phyloP scores from a whole-genome alignment of 2,888 invertebrate species.

The Malacosoma neustria region DNA sequence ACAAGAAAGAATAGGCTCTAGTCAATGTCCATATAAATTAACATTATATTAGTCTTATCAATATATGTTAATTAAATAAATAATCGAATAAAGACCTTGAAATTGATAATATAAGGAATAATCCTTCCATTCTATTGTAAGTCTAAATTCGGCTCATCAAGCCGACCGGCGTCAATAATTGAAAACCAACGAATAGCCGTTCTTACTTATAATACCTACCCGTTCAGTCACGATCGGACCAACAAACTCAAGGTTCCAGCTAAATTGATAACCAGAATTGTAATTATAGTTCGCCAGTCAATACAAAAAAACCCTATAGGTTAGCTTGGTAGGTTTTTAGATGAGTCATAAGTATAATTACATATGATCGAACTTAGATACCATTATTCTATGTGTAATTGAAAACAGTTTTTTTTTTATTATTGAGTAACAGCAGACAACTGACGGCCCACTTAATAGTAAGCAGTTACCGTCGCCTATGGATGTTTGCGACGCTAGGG shows the following conservation, averaged over 20 bases:
- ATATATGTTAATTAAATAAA: background rate
- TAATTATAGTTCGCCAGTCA: slow-evolving; percentile 23
- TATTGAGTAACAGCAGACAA: too few species aligned
- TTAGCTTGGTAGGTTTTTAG: slow-evolving; percentile 1
- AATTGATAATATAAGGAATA: slow-evolving; percentile 1
- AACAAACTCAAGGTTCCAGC: slow-evolving; percentile 34
- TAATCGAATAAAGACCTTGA: background rate
- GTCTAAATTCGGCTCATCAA: slow-evolving; percentile 4
- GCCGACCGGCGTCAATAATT: slow-evolving; percentile 36
- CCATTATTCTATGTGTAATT: too few species aligned
- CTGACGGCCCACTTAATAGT: too few species aligned
- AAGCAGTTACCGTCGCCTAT: too few species aligned
- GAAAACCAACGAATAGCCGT: slow-evolving; percentile 35
- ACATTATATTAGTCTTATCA: too few species aligned
- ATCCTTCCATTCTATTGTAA: too few species aligned
- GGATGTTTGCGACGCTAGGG: too few species aligned
- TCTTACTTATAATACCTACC: slow-evolving; percentile 29
- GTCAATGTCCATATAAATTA: background rate
- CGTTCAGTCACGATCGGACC: slow-evolving; percentile 42
- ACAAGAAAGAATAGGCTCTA: too few species aligned
- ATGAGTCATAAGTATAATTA: too few species aligned
- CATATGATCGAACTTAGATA: too few species aligned
- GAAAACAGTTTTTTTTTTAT: too few species aligned
- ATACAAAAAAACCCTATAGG: slow-evolving; percentile 2
- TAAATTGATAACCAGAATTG: slow-evolving; percentile 41